Base-by-base conservation (phyloP, 1,140 invertebrate genomes). In the Olivierus martensii region DNA sequence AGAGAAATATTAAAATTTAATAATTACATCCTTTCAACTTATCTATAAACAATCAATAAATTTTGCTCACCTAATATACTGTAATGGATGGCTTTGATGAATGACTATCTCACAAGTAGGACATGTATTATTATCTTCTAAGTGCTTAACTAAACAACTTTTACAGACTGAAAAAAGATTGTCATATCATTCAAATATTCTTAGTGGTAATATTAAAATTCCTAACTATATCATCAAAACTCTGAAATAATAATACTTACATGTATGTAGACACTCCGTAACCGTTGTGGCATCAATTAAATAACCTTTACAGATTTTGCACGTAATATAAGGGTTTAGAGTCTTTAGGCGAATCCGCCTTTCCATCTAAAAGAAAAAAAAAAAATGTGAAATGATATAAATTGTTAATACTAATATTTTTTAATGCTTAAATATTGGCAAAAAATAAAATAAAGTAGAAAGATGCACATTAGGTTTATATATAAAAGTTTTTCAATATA, bases 41-140 rank as follows among this genome's bases (percentile, higher is more conserved):
- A 39, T 21, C 6, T 43, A 43, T 21, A 3, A 43, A 17, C 7
- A 3, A 1, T 18, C 41, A 43, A 43, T n/a, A n/a, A n/a, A 18
- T 6, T 22, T 43, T 7, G 4, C 41, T 43, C 44, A 53, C 56
- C 56, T 58, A 43, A 97, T 93, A 64, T 96, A 94, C 64, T 95
- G 87, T 39, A 96, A 72, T 14, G 92, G 92, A 74, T 97, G 91
- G 9, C 90, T 95, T 66, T 98, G 92, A 70, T 98, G 92, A 61
- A 97, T 95, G 42, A 95, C 88, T 64, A 90, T 89, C 69, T 86
- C 83, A 75, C 92, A 98, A 75, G 87, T 87, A 63, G 93, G 93
- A 74, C 93, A 97, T 17, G 87, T 91, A 68, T 96, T 95, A 65
- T 92, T 92, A 64, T 93, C 91, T 69, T 96, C 91, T 51, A 97